phyloP scores from a whole-genome alignment of 2,797 vertebrate species.

The Cygnus olor region DNA sequence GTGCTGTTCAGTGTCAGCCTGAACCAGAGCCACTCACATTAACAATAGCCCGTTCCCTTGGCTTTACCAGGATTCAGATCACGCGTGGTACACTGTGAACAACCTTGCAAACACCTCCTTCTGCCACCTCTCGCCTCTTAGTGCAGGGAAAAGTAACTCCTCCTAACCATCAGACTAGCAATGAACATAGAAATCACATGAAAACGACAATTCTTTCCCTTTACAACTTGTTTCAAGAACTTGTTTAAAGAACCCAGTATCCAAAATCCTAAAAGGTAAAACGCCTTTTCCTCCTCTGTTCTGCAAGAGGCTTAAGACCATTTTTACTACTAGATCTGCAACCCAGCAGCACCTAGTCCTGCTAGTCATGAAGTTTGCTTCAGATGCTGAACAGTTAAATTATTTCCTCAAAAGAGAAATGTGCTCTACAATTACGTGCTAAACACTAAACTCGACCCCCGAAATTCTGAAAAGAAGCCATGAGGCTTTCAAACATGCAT shows the following conservation, averaged over 20 bases:
- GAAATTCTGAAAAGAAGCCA: not conserved
- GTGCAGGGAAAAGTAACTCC: no score
- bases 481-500: not conserved
- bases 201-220: not conserved
- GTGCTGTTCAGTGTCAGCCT: not conserved
- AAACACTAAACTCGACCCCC: accelerated
- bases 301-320: not conserved
- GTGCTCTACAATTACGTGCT: not conserved
- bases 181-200: not conserved
- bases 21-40: not conserved
- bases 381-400: not conserved
- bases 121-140: not conserved
- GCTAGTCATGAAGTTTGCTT: not conserved
- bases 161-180: not conserved
- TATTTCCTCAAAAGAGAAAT: not conserved
- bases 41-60: not conserved
- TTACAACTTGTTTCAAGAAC: not conserved
- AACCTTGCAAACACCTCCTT: not conserved
- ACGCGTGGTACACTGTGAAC: not conserved
- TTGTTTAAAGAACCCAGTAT: not conserved
- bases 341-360: not conserved
- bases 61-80: not conserved
- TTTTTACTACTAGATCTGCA: not conserved
- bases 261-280: not conserved
- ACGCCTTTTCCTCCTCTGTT: not conserved